Evolutionary conservation across 2,888 invertebrate species (phyloP).

Genomic region (Cataglyphis albicans): DNA sequence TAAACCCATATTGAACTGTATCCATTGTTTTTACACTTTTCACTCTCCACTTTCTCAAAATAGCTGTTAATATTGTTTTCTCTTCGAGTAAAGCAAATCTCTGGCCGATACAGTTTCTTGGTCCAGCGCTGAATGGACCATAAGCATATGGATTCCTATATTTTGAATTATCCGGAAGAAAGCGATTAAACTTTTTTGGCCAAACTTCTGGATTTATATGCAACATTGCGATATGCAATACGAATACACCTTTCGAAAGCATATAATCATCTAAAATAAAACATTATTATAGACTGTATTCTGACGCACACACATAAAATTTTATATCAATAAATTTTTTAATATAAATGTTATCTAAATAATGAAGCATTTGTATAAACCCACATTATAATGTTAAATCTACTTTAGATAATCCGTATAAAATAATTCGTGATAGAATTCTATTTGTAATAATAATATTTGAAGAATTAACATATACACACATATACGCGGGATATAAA

Average conservation of each 20-base stretch:
- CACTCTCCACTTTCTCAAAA: constrained; percentile 77
- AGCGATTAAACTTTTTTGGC: constrained; percentile 86
- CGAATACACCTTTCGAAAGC: constrained; percentile 85
- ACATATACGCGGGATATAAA: too few relatives aligned
- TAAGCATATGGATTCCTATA: constrained; percentile 80
- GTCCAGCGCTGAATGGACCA: constrained; percentile 82
- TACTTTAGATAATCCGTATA: too few relatives aligned
- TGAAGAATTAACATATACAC: too few relatives aligned
- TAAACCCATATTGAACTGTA: constrained; percentile 67
- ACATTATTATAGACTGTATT: background rate
- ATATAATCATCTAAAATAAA: constrained; percentile 78
- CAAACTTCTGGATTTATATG: constrained; percentile 86
- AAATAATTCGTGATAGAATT: too few relatives aligned
- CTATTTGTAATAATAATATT: too few relatives aligned
- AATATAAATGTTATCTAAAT: too few relatives aligned
- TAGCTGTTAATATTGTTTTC: constrained; percentile 73
- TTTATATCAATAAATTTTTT: too few relatives aligned
- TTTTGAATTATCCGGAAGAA: constrained; percentile 83
- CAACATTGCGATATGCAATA: constrained; percentile 84
- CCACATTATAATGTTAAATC: too few relatives aligned
- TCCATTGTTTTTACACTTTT: constrained; percentile 71
- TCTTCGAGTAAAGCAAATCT: constrained; percentile 76
- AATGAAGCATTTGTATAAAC: too few relatives aligned
- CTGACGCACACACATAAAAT: too few relatives aligned
- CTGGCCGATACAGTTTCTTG: constrained; percentile 82